Conservation (phyloP, 1,140 invertebrate species). For the Chelonus insularis region DNA sequence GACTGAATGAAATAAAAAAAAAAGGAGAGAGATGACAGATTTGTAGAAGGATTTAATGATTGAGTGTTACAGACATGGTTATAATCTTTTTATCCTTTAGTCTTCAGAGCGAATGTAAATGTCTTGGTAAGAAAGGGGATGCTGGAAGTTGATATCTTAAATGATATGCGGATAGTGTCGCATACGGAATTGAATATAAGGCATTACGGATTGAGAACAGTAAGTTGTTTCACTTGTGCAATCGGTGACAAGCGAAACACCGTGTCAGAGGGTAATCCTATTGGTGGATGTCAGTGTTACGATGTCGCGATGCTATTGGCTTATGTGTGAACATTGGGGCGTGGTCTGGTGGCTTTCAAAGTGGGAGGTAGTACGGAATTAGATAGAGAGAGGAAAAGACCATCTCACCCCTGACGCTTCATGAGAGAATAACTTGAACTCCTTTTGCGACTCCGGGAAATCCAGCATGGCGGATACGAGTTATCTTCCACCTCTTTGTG, state of each 20-base stretch:
- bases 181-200: neutral
- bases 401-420: slow-evolving; percentile 10
- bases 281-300: slow-evolving; percentile 58
- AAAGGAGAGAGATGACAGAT: neutral
- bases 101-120: neutral
- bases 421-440: neutral
- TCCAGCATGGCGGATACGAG: slow-evolving; percentile 47
- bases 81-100: no score
- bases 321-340: slow-evolving; percentile 39
- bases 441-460: slow-evolving; percentile 18
- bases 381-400: slow-evolving; percentile 4
- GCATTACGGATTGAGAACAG: slow-evolving; percentile 14
- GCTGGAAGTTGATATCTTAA: neutral
- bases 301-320: slow-evolving; percentile 54
- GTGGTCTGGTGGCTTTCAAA: slow-evolving; percentile 38
- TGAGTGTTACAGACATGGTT: no score
- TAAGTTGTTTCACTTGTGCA: slow-evolving; percentile 23
- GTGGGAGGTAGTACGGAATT: slow-evolving; percentile 5
- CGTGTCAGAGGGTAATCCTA: slow-evolving; percentile 62
- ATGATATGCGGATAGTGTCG: neutral
- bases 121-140: neutral
- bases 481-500: neutral
- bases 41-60: neutral
- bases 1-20: no score
- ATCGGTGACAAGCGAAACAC: slow-evolving; percentile 56